Percentiles rank a stretch among this genome's conserved stretches.
These are phyloP conservation scores for Homalodisca vitripennis DNA, from an alignment of 1,140 invertebrate species.

Conservation along the genomic window DNA sequence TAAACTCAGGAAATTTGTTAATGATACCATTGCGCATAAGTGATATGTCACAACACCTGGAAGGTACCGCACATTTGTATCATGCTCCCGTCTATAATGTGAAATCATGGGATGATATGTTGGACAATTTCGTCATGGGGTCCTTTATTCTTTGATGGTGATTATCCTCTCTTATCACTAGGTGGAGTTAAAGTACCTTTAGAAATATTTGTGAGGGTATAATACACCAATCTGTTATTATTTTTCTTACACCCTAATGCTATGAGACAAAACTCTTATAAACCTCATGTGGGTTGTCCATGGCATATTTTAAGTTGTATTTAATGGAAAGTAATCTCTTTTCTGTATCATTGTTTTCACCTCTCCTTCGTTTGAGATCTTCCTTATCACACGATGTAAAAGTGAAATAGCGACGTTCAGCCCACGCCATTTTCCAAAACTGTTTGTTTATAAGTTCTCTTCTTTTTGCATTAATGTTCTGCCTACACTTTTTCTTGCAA, in stretches of 20 bases:
- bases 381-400: background rate
- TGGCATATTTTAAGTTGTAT: background rate
- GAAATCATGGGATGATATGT: background rate
- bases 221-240: background rate
- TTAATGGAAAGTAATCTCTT: no score
- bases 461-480: background rate
- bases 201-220: slow-evolving; percentile 2
- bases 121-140: background rate
- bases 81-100: background rate
- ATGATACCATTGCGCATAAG: background rate
- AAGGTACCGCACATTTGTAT: background rate
- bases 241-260: background rate
- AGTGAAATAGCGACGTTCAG: background rate
- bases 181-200: slow-evolving; percentile 5
- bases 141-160: slow-evolving; percentile 1
- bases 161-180: slow-evolving; percentile 7
- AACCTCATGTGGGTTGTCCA: background rate
- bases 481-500: background rate
- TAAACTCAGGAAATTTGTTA: background rate
- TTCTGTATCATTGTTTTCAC: background rate
- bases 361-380: background rate
- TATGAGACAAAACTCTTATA: slow-evolving; percentile 8
- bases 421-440: background rate
- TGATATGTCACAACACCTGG: slow-evolving; percentile 5
- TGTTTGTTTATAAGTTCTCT: slow-evolving; percentile 2